Evolutionary conservation across 2,888 invertebrate species (phyloP).

Genomic region (Oconnorella tubifera): DNA sequence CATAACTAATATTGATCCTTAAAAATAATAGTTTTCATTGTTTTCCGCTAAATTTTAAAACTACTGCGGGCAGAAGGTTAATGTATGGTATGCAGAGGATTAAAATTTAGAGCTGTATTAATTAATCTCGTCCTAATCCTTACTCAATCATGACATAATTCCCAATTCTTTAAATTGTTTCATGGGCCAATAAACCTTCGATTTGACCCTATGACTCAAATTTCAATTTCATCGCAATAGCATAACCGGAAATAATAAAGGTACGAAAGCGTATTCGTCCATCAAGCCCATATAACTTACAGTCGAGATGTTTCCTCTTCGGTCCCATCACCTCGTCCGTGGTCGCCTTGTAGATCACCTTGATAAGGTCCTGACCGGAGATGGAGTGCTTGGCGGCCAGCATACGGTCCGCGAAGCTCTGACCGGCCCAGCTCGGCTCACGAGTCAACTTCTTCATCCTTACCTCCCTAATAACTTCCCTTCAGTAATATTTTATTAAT

Average conservation of each 20-base stretch:
- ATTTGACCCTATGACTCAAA: neutral
- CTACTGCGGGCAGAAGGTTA: neutral
- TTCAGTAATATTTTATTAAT: no score
- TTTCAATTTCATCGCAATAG: neutral
- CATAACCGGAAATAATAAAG: neutral
- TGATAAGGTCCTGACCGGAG: slow-evolving; percentile 97
- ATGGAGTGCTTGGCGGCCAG: slow-evolving; percentile 97
- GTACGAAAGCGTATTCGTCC: neutral
- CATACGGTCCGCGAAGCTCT: slow-evolving; percentile 96
- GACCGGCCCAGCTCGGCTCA: slow-evolving; percentile 65
- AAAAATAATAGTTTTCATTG: neutral
- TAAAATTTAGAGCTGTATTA: no score
- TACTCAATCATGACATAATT: no score
- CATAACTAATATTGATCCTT: neutral
- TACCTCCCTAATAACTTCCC: no score
- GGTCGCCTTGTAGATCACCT: slow-evolving; percentile 99
- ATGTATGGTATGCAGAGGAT: no score
- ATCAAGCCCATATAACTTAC: slow-evolving; percentile 67
- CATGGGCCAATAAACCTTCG: no score
- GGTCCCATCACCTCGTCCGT: slow-evolving; percentile 99
- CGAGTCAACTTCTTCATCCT: neutral
- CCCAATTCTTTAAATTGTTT: no score
- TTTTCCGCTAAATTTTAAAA: neutral
- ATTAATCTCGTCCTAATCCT: neutral
- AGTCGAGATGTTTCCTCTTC: slow-evolving; percentile 99